Percentiles rank a stretch among this genome's conserved stretches.
Conservation (phyloP, 2,888 invertebrate genomes). For the Philonicus albiceps region DNA sequence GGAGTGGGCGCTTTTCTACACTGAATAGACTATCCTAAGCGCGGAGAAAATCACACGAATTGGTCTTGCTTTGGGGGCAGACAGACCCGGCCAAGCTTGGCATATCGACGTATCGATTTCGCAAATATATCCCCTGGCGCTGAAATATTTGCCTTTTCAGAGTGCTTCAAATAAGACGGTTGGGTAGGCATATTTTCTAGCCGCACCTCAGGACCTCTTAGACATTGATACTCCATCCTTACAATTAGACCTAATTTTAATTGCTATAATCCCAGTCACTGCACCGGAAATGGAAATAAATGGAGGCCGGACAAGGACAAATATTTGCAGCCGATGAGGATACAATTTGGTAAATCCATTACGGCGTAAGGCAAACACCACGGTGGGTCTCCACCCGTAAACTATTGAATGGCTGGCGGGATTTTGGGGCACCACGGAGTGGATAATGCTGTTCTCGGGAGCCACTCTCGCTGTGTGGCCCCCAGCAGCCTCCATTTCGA, state of each 20-base stretch:
- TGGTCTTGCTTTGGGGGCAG: neutral
- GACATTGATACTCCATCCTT: neutral
- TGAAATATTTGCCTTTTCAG: neutral
- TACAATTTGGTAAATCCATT: neutral
- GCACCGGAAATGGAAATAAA: neutral
- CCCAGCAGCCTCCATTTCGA: neutral
- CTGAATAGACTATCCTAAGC: neutral
- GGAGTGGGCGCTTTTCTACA: neutral
- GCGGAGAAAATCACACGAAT: neutral
- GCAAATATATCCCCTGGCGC: neutral
- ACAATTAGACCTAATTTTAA: neutral
- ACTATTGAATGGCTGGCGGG: neutral
- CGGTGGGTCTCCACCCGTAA: neutral
- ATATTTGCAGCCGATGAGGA: neutral
- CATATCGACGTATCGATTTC: neutral
- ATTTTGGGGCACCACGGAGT: neutral
- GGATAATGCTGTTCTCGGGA: neutral
- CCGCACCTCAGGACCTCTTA: neutral
- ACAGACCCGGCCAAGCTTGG: neutral
- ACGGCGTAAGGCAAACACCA: constrained; percentile 16
- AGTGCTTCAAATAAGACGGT: neutral
- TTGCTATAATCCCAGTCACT: neutral
- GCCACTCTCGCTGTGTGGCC: neutral
- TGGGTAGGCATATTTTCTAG: neutral
- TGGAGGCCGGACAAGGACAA: neutral